Conservation (phyloP, 2,797 vertebrate species). For the Somateria mollissima region DNA sequence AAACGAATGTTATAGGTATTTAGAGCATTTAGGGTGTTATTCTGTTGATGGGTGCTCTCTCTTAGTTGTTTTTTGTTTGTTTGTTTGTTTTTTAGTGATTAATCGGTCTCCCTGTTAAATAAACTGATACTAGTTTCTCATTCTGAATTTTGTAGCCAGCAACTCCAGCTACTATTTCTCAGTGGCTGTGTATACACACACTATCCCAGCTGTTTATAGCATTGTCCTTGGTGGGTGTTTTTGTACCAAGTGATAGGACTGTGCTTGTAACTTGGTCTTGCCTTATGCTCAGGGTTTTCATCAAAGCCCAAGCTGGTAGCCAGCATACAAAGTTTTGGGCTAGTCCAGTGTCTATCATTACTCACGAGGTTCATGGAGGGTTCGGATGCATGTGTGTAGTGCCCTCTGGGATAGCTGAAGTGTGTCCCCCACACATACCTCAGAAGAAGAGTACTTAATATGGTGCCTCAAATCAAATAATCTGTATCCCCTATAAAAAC, state of each 20-base stretch:
- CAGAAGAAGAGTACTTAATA: not conserved
- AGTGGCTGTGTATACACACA: not conserved
- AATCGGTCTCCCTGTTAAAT: not conserved
- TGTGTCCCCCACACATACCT: accelerated
- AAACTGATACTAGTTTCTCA: not conserved
- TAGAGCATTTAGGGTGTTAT: not conserved
- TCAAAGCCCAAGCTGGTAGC: not conserved
- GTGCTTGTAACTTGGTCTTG: not conserved
- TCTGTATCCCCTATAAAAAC: not conserved
- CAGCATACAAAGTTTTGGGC: not conserved
- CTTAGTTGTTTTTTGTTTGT: not conserved
- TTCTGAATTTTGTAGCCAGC: not conserved
- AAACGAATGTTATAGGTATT: not conserved
- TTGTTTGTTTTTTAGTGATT: not conserved
- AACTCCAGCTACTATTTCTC: not conserved
- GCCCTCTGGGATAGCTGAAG: not conserved
- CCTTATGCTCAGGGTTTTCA: not conserved
- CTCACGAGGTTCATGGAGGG: not conserved
- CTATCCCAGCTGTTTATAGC: not conserved
- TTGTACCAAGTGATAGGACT: not conserved
- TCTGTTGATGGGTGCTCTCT: not conserved
- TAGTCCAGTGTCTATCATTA: not conserved
- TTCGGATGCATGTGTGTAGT: not conserved
- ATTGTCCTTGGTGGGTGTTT: accelerated
- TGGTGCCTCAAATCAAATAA: not conserved